phyloP scores from a whole-genome alignment of 2,113 vertebrate genomes.

The Microtus montanus region DNA sequence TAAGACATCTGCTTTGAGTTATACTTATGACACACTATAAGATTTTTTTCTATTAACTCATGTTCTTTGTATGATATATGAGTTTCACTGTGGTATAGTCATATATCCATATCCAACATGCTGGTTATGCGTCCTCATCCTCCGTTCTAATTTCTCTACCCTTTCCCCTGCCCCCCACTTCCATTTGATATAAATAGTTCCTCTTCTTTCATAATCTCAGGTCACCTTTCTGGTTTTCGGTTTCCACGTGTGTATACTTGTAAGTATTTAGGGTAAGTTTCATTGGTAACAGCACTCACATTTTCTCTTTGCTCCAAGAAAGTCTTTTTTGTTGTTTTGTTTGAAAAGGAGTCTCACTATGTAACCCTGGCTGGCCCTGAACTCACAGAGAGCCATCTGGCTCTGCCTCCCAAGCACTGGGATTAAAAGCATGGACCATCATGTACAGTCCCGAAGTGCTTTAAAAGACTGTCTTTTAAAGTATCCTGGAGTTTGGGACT shows the following conservation, averaged over 20 bases:
- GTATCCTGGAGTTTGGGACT: not conserved
- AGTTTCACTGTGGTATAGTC: not conserved
- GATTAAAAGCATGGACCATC: not conserved
- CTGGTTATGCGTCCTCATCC: not conserved
- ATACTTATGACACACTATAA: not conserved
- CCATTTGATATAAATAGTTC: not conserved
- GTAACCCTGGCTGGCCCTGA: not conserved
- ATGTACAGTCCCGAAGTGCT: not conserved
- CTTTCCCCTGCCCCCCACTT: too few species aligned
- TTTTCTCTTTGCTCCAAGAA: not conserved
- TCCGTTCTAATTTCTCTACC: not conserved
- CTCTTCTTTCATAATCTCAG: not conserved
- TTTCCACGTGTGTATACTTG: not conserved
- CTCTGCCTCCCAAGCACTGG: not conserved
- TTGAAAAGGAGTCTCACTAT: not conserved
- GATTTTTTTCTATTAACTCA: not conserved
- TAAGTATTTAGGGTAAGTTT: not conserved
- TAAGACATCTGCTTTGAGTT: conserved; percentile 3
- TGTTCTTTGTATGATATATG: not conserved
- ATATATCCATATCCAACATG: not conserved
- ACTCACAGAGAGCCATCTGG: not conserved
- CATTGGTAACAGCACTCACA: not conserved
- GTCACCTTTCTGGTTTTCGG: not conserved
- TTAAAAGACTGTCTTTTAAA: conserved; percentile 18
- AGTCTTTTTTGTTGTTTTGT: not conserved